These are phyloP conservation scores for Intellagama lesueurii DNA, from an alignment of 2,797 vertebrate genomes.

Conservation along the genomic window DNA sequence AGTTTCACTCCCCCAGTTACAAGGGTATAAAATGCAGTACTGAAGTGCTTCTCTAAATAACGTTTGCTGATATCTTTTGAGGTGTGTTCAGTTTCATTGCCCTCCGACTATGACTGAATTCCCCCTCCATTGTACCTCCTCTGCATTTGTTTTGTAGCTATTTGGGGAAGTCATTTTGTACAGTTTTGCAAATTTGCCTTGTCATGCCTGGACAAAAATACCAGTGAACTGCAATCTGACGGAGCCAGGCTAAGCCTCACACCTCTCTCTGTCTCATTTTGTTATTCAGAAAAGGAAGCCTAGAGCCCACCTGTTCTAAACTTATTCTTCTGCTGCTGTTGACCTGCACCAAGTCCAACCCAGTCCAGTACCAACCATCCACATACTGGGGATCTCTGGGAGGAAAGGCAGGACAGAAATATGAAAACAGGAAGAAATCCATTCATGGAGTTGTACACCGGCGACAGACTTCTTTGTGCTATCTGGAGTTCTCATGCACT, in stretches of 20 bases:
- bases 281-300: neutral
- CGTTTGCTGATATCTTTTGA: neutral
- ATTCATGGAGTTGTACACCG: neutral
- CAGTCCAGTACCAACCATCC: too few relatives aligned
- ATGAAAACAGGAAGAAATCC: neutral
- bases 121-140: too few relatives aligned
- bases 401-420: too few relatives aligned
- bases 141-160: neutral
- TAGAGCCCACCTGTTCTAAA: neutral
- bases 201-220: neutral
- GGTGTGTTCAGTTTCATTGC: neutral
- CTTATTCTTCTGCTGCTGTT: neutral
- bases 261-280: neutral
- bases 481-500: neutral
- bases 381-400: neutral
- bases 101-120: neutral
- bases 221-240: neutral
- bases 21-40: too few relatives aligned
- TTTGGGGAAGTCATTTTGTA: conserved; percentile 23
- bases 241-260: neutral
- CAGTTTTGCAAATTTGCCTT: conserved; percentile 22
- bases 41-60: neutral
- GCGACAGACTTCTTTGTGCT: neutral
- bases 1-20: too few relatives aligned
- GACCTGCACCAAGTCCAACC: neutral